Conservation (phyloP, 2,797 vertebrate genomes). For the Tamandua tetradactyla region DNA sequence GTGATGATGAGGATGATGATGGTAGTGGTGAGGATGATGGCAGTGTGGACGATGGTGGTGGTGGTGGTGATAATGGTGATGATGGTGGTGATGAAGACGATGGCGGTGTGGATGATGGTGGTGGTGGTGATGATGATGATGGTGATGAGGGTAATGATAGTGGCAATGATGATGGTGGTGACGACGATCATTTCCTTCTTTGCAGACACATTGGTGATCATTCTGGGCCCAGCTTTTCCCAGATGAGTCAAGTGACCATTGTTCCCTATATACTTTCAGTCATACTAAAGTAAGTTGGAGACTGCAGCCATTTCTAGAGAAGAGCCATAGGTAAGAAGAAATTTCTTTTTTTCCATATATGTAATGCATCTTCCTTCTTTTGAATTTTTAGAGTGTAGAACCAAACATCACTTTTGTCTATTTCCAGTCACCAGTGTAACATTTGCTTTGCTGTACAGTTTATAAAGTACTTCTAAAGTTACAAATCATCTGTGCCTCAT, state of each 20-base stretch:
- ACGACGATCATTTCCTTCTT: background rate
- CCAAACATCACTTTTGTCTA: slow-evolving; percentile 67
- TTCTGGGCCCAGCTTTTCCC: background rate
- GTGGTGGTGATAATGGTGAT: too few species aligned
- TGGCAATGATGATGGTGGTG: background rate
- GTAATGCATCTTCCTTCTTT: slow-evolving; percentile 70
- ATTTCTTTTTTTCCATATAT: slow-evolving; percentile 45
- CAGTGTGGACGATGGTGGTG: too few species aligned
- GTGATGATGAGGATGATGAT: background rate
- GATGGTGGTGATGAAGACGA: too few species aligned
- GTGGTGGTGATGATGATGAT: too few species aligned
- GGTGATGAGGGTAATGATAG: too few species aligned
- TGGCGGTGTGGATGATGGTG: too few species aligned
- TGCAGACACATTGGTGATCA: background rate
- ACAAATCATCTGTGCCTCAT: slow-evolving; percentile 47
- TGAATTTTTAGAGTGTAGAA: slow-evolving; percentile 71
- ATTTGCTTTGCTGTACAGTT: slow-evolving; percentile 67
- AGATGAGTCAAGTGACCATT: background rate
- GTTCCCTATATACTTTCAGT: background rate
- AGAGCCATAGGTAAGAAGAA: slow-evolving; percentile 51
- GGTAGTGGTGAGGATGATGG: too few species aligned
- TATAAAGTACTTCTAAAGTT: slow-evolving; percentile 55
- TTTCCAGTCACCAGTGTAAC: slow-evolving; percentile 56
- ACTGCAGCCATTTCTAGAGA: slow-evolving; percentile 49
- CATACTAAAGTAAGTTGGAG: background rate